Percentiles rank a stretch among this genome's conserved stretches.
These are phyloP conservation scores for Trachelus stipa DNA, from an alignment of 2,888 invertebrate species.

Conservation along the genomic window DNA sequence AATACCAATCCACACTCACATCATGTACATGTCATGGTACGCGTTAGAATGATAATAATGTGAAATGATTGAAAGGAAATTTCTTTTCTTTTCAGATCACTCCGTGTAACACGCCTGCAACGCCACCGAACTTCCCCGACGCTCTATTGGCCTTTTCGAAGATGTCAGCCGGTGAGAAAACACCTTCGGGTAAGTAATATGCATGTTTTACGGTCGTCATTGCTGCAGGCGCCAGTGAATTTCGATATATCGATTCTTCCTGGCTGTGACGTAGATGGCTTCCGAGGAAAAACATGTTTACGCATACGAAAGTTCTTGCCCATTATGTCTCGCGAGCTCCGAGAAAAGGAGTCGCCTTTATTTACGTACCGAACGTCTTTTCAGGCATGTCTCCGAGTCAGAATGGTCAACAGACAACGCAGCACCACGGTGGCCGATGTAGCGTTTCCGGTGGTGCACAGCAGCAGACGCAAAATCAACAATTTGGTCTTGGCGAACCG, in stretches of 20 bases:
- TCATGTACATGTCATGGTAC: no score
- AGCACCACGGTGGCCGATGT: constrained; percentile 68
- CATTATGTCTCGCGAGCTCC: no score
- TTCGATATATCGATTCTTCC: no score
- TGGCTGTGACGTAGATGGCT: neutral
- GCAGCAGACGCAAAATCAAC: constrained; percentile 59
- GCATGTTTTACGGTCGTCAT: no score
- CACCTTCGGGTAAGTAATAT: constrained; percentile 62
- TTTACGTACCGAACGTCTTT: constrained; percentile 12
- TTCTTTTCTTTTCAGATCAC: constrained; percentile 74
- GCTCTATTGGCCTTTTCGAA: constrained; percentile 89
- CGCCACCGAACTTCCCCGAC: constrained; percentile 94
- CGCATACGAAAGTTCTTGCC: neutral
- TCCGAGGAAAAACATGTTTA: neutral
- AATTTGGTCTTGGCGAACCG: constrained; percentile 62
- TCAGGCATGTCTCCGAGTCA: constrained; percentile 67
- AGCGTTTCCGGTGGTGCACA: constrained; percentile 57
- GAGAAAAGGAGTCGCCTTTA: no score
- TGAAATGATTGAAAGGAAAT: no score
- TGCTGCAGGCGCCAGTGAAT: no score
- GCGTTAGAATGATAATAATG: no score
- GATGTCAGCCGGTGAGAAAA: constrained; percentile 79
- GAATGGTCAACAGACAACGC: constrained; percentile 62
- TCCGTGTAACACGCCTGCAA: constrained; percentile 94
- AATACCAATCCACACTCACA: no score